phyloP scores from a whole-genome alignment of 2,797 vertebrate species.

The Buceros bicornis region DNA sequence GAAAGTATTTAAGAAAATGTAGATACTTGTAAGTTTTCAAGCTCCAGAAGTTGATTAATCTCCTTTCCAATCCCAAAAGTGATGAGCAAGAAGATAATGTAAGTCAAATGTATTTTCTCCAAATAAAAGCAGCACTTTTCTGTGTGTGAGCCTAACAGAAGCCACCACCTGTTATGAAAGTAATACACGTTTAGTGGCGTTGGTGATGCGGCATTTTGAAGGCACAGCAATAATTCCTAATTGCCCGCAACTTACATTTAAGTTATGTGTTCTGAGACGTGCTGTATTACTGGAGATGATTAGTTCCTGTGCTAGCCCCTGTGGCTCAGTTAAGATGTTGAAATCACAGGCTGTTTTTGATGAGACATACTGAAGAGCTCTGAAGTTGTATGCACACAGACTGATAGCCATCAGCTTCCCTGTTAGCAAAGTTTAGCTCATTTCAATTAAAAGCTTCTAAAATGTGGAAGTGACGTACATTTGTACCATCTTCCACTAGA shows the following conservation, averaged over 20 bases:
- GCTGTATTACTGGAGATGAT: neutral
- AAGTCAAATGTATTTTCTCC: neutral
- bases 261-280: neutral
- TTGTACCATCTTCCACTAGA: conserved; percentile 23
- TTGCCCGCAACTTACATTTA: neutral
- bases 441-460: neutral
- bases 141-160: neutral
- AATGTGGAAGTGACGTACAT: neutral
- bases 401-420: neutral
- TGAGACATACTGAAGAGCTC: neutral
- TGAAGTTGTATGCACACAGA: neutral
- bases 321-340: neutral
- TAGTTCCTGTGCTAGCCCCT: neutral
- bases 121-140: neutral
- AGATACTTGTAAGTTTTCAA: neutral
- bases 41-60: neutral
- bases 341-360: neutral
- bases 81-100: neutral
- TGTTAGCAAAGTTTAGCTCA: neutral
- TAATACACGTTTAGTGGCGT: neutral
- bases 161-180: neutral
- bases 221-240: neutral
- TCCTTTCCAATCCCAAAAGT: neutral
- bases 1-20: neutral
- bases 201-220: neutral